phyloP scores from a whole-genome alignment of 2,797 vertebrate genomes.

The Eulemur coronatus region DNA sequence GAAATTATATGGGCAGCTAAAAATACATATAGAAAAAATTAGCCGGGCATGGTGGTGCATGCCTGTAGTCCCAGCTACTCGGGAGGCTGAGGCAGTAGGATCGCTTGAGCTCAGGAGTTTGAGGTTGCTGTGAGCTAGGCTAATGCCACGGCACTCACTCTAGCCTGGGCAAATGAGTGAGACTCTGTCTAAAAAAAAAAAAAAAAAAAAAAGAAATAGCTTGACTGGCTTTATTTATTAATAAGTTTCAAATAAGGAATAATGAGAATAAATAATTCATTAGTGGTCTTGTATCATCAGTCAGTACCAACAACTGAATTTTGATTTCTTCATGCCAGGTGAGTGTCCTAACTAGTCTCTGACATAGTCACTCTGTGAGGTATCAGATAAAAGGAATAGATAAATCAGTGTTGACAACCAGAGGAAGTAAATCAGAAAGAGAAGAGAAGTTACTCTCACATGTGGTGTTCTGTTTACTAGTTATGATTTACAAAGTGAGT shows the following conservation, averaged over 20 bases:
- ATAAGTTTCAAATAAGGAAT: background rate
- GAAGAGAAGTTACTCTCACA: background rate
- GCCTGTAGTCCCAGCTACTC: too few relatives aligned
- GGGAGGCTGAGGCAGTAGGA: too few relatives aligned
- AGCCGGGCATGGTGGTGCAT: too few relatives aligned
- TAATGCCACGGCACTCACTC: too few relatives aligned
- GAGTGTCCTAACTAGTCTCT: background rate
- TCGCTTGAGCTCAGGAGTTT: too few relatives aligned
- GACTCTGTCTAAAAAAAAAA: too few relatives aligned
- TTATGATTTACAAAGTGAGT: background rate
- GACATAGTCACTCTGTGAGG: background rate
- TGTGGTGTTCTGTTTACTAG: background rate
- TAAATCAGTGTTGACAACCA: background rate
- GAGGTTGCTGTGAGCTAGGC: too few relatives aligned
- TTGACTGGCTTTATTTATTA: background rate
- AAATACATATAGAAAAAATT: too few relatives aligned
- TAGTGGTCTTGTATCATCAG: background rate
- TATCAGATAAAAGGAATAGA: background rate
- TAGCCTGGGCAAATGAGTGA: too few relatives aligned
- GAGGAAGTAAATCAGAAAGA: background rate
- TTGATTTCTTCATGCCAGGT: background rate
- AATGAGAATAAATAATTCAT: background rate
- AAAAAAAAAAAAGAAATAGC: too few relatives aligned
- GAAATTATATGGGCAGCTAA: too few relatives aligned
- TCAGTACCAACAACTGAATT: background rate